A percentile compares a stretch with the other conserved stretches of the same genome.
Conservation (phyloP, 2,888 invertebrate species). For the Anoncus sp. region DNA sequence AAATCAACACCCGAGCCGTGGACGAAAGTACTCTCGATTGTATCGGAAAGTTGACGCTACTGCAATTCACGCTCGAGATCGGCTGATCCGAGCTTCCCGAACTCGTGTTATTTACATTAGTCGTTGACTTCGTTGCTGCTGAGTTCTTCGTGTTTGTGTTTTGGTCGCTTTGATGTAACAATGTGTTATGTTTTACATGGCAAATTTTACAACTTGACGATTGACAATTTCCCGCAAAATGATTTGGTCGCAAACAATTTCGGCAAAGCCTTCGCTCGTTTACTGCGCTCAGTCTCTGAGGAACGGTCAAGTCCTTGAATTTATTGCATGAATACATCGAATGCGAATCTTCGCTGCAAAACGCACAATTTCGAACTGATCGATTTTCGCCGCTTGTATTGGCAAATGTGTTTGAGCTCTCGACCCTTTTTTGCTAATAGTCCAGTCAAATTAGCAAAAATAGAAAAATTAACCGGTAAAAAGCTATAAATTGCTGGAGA, state of each 20-base stretch:
- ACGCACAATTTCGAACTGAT: conserved; percentile 5
- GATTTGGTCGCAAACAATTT: conserved; percentile 34
- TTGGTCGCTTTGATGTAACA: conserved; percentile 11
- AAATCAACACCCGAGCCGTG: conserved; percentile 26
- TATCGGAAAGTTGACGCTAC: neutral
- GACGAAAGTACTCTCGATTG: conserved; percentile 21
- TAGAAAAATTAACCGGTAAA: too few species aligned
- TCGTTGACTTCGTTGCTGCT: neutral
- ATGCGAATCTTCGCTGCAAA: conserved; percentile 32
- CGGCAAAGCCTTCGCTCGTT: conserved; percentile 39
- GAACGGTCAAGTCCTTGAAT: conserved; percentile 33
- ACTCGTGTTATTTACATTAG: neutral
- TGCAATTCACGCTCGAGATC: neutral
- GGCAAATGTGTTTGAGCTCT: conserved; percentile 9
- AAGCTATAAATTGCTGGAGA: too few species aligned
- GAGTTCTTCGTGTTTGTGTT: neutral
- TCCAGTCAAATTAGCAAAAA: too few species aligned
- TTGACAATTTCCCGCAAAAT: conserved; percentile 19
- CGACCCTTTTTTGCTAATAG: too few species aligned
- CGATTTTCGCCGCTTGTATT: neutral
- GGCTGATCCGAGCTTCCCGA: neutral
- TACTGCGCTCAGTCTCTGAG: conserved; percentile 21
- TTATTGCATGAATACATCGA: conserved; percentile 17
- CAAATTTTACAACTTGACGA: conserved; percentile 29
- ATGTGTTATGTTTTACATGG: conserved; percentile 26